phyloP scores from a whole-genome alignment of 2,888 invertebrate genomes.

The Cistogaster globosa region DNA sequence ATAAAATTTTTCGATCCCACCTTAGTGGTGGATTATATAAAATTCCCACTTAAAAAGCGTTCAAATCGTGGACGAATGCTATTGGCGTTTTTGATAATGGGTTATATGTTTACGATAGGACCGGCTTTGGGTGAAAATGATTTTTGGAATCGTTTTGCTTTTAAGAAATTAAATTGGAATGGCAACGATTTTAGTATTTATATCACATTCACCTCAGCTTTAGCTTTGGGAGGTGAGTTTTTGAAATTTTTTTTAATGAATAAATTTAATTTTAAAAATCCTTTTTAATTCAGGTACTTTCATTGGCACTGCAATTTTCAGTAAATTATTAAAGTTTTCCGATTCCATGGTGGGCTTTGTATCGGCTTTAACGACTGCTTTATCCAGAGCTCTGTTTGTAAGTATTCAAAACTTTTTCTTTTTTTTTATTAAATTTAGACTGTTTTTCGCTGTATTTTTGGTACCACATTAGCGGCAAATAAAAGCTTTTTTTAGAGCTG shows the following conservation, averaged over 20 bases:
- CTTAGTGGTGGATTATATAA: constrained; percentile 79
- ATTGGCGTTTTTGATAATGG: constrained; percentile 77
- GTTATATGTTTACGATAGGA: constrained; percentile 80
- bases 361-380: constrained; percentile 78
- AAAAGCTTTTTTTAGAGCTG: too few relatives aligned
- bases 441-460: too few relatives aligned
- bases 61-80: constrained; percentile 78
- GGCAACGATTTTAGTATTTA: constrained; percentile 81
- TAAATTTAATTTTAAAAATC: background rate
- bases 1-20: constrained; percentile 82
- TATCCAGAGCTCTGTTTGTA: constrained; percentile 81
- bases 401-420: constrained; percentile 66
- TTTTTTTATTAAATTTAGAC: too few relatives aligned
- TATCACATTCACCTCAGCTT: constrained; percentile 78
- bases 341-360: constrained; percentile 81
- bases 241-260: background rate
- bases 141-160: constrained; percentile 80
- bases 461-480: too few relatives aligned
- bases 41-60: constrained; percentile 79
- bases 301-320: constrained; percentile 81
- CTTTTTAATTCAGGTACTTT: constrained; percentile 77
- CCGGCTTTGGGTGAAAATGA: constrained; percentile 80
- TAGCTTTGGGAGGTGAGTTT: constrained; percentile 77
- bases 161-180: constrained; percentile 81
- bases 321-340: constrained; percentile 80